These are phyloP conservation scores for Glossophaga mutica DNA, from an alignment of 2,797 vertebrate genomes.

Conservation along the genomic window DNA sequence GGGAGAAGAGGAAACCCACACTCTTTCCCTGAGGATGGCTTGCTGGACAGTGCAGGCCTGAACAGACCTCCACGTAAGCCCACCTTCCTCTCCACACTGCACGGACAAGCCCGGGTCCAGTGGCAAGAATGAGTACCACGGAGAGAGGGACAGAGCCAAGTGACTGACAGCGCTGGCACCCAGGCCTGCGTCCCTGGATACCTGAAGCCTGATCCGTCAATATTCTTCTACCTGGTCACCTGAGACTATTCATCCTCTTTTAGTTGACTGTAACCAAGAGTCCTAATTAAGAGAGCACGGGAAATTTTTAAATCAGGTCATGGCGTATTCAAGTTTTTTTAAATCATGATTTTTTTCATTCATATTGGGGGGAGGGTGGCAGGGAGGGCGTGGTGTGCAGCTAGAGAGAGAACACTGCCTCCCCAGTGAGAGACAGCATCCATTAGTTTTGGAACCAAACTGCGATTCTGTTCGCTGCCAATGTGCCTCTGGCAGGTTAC, in stretches of 20 bases:
- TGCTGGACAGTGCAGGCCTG: background rate
- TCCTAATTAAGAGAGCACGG: background rate
- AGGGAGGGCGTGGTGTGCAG: too few species aligned
- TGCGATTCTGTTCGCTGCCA: background rate
- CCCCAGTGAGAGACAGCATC: background rate
- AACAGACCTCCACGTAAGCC: background rate
- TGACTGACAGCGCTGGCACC: background rate
- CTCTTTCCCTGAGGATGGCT: background rate
- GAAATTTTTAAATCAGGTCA: background rate
- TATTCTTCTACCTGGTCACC: background rate
- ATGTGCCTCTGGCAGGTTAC: background rate
- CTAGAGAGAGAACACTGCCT: background rate
- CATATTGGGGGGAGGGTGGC: background rate
- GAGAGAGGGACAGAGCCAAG: background rate
- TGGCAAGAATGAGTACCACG: background rate
- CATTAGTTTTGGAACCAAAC: background rate
- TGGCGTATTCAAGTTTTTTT: background rate
- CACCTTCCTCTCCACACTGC: background rate
- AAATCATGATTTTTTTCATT: background rate
- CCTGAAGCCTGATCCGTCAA: background rate
- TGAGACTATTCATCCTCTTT: background rate
- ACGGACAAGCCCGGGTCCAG: background rate
- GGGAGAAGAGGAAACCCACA: too few species aligned
- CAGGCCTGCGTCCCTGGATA: background rate
- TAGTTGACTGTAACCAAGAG: background rate